These are phyloP conservation scores for Simalia tracyae DNA, from an alignment of 2,797 vertebrate genomes.

Conservation along the genomic window DNA sequence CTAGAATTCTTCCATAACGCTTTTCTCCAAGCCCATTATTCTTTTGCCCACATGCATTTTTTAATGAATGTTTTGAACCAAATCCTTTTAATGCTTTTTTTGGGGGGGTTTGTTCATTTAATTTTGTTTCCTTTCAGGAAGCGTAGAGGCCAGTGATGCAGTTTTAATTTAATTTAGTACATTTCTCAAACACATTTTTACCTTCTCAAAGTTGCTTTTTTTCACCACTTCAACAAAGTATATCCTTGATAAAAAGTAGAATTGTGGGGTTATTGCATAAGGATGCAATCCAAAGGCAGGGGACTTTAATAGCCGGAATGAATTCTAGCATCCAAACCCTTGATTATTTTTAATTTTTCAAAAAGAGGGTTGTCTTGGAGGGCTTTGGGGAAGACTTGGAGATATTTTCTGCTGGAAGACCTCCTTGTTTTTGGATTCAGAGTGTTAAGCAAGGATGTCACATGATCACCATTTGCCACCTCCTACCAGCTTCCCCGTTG, in stretches of 20 bases:
- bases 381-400: too few relatives aligned
- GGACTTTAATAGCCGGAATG: not conserved
- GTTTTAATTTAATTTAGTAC: too few relatives aligned
- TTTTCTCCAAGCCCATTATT: not conserved
- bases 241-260: not conserved
- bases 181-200: not conserved
- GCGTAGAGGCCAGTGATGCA: not conserved
- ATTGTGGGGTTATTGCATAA: not conserved
- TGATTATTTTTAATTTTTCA: too few relatives aligned
- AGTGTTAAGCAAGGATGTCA: too few relatives aligned
- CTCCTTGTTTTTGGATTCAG: too few relatives aligned
- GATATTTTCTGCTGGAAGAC: too few relatives aligned
- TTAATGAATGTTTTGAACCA: constrained; percentile 1
- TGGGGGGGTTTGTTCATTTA: too few relatives aligned
- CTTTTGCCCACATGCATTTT: not conserved
- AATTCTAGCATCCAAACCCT: not conserved
- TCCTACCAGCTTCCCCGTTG: too few relatives aligned
- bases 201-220: not conserved
- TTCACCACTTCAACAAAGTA: not conserved
- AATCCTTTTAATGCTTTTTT: not conserved
- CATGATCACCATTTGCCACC: too few relatives aligned
- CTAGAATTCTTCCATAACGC: not conserved
- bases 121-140: not conserved
- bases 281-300: not conserved
- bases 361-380: too few relatives aligned